A percentile compares a stretch with the other conserved stretches of the same genome.
Conservation (phyloP, 2,797 vertebrate genomes). For the Myotis pilosus region DNA sequence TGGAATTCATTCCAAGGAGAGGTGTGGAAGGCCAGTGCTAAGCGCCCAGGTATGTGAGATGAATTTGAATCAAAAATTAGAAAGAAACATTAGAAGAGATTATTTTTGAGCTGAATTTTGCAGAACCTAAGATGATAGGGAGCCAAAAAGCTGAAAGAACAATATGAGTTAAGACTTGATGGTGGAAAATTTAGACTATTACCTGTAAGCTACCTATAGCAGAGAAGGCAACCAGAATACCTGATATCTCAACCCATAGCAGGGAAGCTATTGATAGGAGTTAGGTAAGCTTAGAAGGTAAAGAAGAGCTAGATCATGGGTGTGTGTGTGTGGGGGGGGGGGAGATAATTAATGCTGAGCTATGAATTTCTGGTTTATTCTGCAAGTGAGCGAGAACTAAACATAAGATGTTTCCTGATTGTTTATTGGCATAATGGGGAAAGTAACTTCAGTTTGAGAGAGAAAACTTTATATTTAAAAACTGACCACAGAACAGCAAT, state of each 20-base stretch:
- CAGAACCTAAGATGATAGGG: neutral
- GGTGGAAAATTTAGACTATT: neutral
- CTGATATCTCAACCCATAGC: rapidly evolving
- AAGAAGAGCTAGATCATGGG: no score
- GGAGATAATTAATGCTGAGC: neutral
- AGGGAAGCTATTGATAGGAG: neutral
- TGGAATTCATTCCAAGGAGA: neutral
- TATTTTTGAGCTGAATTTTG: neutral
- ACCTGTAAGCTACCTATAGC: neutral
- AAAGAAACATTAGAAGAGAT: neutral
- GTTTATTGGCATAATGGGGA: neutral
- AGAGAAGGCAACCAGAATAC: neutral
- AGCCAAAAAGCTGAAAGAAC: neutral
- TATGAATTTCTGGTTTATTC: neutral
- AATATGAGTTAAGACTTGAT: neutral
- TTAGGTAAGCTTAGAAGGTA: neutral
- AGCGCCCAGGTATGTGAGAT: neutral
- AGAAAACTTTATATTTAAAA: neutral
- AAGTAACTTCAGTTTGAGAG: neutral
- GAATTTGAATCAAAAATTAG: neutral
- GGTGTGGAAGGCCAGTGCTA: neutral
- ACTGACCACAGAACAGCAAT: neutral
- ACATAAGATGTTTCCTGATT: neutral
- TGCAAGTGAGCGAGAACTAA: neutral
- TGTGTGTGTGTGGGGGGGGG: no score